Base-by-base conservation (phyloP, 2,888 invertebrate genomes). In the Sepiola atlantica region DNA sequence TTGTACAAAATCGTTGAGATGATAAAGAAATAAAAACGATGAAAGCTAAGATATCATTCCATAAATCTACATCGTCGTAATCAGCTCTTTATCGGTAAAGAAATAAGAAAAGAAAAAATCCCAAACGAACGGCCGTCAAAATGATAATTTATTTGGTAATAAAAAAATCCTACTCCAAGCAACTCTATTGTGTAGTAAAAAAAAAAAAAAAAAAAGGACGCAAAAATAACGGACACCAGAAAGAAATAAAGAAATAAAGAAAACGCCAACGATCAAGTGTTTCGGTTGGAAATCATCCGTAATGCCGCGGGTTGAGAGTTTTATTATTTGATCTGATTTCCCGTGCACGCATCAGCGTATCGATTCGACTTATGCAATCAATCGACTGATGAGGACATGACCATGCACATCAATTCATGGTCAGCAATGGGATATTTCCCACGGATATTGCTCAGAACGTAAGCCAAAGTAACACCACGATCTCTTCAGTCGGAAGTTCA, bases 311-410 rank as follows among this genome's bases (percentile, higher is more conserved):
- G 77, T n/a, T 77, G 77, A 61, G 28, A 77, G 77, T 77, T 77
- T 77, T 77, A 77, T 77, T 77, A 77, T 77, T 77, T 16, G n/a
- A 77, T 77, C n/a, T 77, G n/a, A 77, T 77, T 77, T 77, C 77
- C 77, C n/a, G 77, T 77, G 77, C n/a, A 77, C n/a, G n/a, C 4
- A 32, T n/a, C 77, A 14, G 77, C 14, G 77, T 77, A 77, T 77
- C 16, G 77, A 77, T 77, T 32, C 16, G 18, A 32, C 77, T 77
- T 77, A 77, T 77, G 77, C 77, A 77, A 77, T 77, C 77, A 77
- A 77, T 32, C n/a, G n/a, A 14, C 16, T n/a, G 77, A 32, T n/a
- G n/a, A 77, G 32, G 77, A 77, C 77, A 77, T 77, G 77, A 77
- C 77, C 77, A 77, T n/a, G 77, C 77, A 77, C 77, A 77, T 77